Percentiles rank a stretch among this genome's conserved stretches.
Evolutionary conservation across 1,140 invertebrate species (phyloP).

Genomic region (Lordiphosa collinella): DNA sequence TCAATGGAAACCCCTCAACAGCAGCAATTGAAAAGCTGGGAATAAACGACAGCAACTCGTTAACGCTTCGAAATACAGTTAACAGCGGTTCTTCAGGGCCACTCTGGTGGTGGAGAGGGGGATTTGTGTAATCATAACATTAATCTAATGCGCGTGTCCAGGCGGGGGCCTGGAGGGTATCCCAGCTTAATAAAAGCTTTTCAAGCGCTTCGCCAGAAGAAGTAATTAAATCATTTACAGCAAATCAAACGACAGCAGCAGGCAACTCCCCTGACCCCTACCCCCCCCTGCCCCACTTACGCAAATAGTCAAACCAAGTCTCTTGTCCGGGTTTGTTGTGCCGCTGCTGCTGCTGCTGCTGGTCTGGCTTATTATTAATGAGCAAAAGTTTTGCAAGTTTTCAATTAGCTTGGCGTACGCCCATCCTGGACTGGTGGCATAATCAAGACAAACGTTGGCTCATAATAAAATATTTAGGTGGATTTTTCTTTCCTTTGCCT

Average conservation of each 20-base stretch:
- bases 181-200: constrained; percentile 58
- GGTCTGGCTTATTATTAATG: constrained; percentile 68
- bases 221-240: constrained; percentile 66
- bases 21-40: constrained; percentile 37
- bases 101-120: background rate
- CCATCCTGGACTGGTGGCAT: constrained; percentile 24
- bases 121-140: constrained; percentile 52
- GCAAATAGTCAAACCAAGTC: constrained; percentile 1
- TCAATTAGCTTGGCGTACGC: constrained; percentile 62
- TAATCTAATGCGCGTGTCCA: constrained; percentile 63
- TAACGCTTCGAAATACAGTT: constrained; percentile 39
- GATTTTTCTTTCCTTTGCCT: constrained; percentile 19
- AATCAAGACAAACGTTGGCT: constrained; percentile 59
- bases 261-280: too few relatives aligned
- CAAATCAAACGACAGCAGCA: constrained; percentile 40
- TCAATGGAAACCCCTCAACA: constrained; percentile 38
- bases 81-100: background rate
- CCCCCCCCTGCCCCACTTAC: too few relatives aligned
- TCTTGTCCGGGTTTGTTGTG: background rate
- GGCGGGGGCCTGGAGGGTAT: constrained; percentile 34
- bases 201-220: constrained; percentile 42
- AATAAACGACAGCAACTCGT: constrained; percentile 55
- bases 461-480: constrained; percentile 67
- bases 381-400: constrained; percentile 65
- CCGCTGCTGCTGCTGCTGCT: constrained; percentile 14